These are phyloP conservation scores for Cerastoderma edule DNA, from an alignment of 2,888 invertebrate genomes.

Conservation along the genomic window DNA sequence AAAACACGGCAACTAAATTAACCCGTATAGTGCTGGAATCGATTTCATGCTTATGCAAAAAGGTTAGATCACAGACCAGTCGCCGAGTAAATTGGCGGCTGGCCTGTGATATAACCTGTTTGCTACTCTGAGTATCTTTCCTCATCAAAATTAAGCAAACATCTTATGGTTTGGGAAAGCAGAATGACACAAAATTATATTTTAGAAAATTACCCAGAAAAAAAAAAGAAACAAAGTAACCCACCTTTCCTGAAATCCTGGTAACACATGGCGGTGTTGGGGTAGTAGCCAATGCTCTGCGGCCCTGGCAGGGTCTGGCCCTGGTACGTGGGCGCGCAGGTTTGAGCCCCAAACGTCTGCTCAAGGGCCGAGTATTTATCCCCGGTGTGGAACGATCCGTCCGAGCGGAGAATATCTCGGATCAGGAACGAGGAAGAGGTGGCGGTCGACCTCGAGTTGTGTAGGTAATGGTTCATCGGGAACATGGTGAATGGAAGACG, in stretches of 20 bases:
- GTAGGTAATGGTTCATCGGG: conserved; percentile 8
- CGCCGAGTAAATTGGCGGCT: too few species aligned
- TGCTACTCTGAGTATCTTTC: too few species aligned
- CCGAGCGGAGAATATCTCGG: conserved; percentile 68
- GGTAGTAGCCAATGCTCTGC: conserved; percentile 39
- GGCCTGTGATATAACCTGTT: too few species aligned
- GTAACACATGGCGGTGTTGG: conserved; percentile 27
- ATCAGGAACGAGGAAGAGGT: conserved; percentile 73
- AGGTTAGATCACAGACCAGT: too few species aligned
- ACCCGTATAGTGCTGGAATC: too few species aligned
- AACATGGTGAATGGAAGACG: conserved; percentile 15
- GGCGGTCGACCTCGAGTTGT: conserved; percentile 45
- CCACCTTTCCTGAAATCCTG: conserved; percentile 49
- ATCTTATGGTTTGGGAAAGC: too few species aligned
- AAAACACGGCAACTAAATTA: too few species aligned
- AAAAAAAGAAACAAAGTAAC: too few species aligned
- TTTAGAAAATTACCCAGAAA: too few species aligned
- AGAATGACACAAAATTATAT: too few species aligned
- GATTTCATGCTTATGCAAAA: too few species aligned
- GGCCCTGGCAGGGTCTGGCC: conserved; percentile 16
- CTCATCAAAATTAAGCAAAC: too few species aligned
- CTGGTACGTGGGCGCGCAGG: conserved; percentile 13
- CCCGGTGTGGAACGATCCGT: conserved; percentile 27
- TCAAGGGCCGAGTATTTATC: conserved; percentile 51
- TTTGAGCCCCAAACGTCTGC: conserved; percentile 43